These are phyloP conservation scores for Eupithecia subumbrata DNA, from an alignment of 2,888 invertebrate species.

Conservation along the genomic window DNA sequence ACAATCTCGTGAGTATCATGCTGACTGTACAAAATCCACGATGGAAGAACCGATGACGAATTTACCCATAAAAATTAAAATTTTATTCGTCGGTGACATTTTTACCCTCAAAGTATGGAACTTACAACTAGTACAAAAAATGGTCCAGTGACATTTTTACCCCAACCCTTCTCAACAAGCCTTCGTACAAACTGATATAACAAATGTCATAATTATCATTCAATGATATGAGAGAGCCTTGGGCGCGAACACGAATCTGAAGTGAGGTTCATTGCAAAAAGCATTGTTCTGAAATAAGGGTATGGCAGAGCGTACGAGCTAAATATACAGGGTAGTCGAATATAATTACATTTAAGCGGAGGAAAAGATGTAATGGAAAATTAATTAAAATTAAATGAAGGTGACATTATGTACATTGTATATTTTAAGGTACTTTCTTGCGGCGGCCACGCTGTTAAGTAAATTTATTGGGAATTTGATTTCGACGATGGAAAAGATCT, in stretches of 20 bases:
- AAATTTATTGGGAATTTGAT: slow-evolving; percentile 1
- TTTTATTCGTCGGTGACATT: too few species aligned
- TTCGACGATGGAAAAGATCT: background rate
- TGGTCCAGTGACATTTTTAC: too few species aligned
- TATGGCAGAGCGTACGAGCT: slow-evolving; percentile 9
- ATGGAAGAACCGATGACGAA: too few species aligned
- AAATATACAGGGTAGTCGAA: slow-evolving; percentile 15
- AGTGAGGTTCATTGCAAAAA: slow-evolving; percentile 20
- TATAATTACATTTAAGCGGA: slow-evolving; percentile 17
- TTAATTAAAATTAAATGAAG: background rate
- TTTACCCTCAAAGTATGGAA: too few species aligned
- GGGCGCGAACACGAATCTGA: slow-evolving; percentile 5
- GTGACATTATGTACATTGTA: background rate
- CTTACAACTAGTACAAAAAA: too few species aligned
- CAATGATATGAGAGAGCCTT: background rate
- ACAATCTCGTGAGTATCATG: too few species aligned
- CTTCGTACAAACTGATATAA: background rate
- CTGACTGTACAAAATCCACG: too few species aligned
- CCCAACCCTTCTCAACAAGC: too few species aligned
- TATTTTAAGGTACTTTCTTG: background rate
- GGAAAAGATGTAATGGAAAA: slow-evolving; percentile 14
- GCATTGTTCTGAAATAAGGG: slow-evolving; percentile 27
- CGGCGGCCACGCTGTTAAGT: background rate
- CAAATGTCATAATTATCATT: background rate
- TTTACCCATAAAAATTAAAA: too few species aligned